Conservation (phyloP, 2,888 invertebrate species). For the Cyclophora punctaria region DNA sequence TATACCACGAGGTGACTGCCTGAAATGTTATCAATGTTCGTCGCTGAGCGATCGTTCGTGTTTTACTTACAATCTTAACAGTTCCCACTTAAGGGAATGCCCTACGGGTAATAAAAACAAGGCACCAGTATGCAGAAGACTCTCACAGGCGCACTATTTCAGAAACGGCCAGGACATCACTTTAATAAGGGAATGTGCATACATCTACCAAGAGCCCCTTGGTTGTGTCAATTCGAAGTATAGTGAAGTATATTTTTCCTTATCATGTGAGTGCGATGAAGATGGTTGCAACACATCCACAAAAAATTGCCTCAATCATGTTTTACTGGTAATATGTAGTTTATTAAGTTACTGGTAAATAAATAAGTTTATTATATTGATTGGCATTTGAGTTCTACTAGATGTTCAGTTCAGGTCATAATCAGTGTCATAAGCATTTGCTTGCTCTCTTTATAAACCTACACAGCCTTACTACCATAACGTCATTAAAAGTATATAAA, state of each 20-base stretch:
- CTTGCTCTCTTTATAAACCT: no score
- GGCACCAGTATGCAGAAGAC: slow-evolving; percentile 31
- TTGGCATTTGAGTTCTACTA: no score
- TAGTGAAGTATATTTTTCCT: slow-evolving; percentile 49
- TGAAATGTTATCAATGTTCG: slow-evolving; percentile 61
- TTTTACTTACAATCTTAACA: slow-evolving; percentile 38
- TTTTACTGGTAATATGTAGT: no score
- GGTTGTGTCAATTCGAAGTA: slow-evolving; percentile 44
- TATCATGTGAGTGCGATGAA: slow-evolving; percentile 48
- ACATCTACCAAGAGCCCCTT: slow-evolving; percentile 36
- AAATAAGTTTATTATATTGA: no score
- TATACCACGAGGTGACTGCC: slow-evolving; percentile 4
- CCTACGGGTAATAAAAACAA: slow-evolving; percentile 10
- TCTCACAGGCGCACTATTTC: slow-evolving; percentile 54
- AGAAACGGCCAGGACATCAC: slow-evolving; percentile 37
- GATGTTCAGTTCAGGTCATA: no score
- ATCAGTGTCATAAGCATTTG: no score
- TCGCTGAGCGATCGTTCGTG: slow-evolving; percentile 37
- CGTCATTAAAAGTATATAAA: no score
- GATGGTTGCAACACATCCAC: slow-evolving; percentile 47
- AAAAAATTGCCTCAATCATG: no score
- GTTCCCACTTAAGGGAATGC: slow-evolving; percentile 38
- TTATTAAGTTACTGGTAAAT: no score
- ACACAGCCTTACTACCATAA: no score
- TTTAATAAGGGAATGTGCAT: slow-evolving; percentile 55